Percentiles rank a stretch among this genome's conserved stretches.
These are phyloP conservation scores for Oeneis ivallda DNA, from an alignment of 2,888 invertebrate species.

Conservation along the genomic window DNA sequence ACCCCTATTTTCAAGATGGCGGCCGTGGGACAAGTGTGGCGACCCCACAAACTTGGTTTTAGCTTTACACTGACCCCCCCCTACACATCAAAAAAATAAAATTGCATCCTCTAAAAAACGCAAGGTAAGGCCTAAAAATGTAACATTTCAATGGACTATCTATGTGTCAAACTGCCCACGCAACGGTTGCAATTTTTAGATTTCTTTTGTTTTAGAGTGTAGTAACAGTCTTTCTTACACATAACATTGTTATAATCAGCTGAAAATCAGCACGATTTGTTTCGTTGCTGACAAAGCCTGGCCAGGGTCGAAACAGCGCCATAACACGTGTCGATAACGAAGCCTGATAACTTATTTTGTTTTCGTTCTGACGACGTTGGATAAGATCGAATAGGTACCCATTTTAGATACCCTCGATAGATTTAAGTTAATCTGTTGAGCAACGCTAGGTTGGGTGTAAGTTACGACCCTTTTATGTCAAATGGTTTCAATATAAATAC, in stretches of 20 bases:
- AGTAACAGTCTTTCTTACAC: background rate
- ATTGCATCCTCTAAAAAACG: too few relatives aligned
- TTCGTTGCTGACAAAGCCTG: slow-evolving; percentile 54
- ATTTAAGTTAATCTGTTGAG: slow-evolving; percentile 1
- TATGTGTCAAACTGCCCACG: too few relatives aligned
- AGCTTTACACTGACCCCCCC: too few relatives aligned
- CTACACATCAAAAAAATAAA: too few relatives aligned
- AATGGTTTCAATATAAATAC: slow-evolving; percentile 7
- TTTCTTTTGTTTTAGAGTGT: slow-evolving; percentile 1
- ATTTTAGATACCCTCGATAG: slow-evolving; percentile 26
- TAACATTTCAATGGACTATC: too few relatives aligned
- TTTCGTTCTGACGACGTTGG: slow-evolving; percentile 24
- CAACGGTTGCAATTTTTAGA: background rate
- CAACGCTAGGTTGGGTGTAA: slow-evolving; percentile 7
- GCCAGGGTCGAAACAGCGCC: slow-evolving; percentile 47
- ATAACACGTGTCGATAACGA: slow-evolving; percentile 42
- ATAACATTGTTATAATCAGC: slow-evolving; percentile 31
- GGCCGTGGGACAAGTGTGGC: too few relatives aligned
- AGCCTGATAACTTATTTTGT: slow-evolving; percentile 43
- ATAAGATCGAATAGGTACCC: slow-evolving; percentile 29
- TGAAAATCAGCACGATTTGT: slow-evolving; percentile 49
- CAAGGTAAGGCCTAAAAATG: too few relatives aligned
- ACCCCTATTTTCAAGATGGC: too few relatives aligned
- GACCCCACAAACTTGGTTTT: too few relatives aligned
- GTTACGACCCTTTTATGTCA: slow-evolving; percentile 11